Conservation (phyloP, 2,797 vertebrate genomes). For the Rhabdomys pumilio region DNA sequence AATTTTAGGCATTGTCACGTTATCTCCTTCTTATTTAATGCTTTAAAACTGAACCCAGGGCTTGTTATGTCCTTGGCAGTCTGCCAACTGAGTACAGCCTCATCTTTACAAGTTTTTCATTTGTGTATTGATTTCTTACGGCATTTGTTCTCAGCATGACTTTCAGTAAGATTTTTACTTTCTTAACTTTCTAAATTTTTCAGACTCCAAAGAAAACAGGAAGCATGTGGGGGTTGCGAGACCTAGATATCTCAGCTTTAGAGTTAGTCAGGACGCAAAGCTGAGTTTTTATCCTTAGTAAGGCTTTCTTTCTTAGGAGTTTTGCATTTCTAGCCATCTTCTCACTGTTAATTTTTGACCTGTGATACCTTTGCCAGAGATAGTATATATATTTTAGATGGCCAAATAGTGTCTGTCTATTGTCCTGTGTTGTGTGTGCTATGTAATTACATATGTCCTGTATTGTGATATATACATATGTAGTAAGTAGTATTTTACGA, state of each 20-base stretch:
- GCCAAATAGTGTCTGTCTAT: neutral
- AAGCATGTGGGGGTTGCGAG: neutral
- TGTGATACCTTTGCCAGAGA: slow-evolving; percentile 36
- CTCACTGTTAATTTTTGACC: slow-evolving; percentile 21
- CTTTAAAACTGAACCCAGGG: neutral
- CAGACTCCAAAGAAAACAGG: neutral
- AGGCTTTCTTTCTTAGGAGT: neutral
- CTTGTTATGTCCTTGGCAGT: neutral
- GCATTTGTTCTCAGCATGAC: slow-evolving; percentile 7
- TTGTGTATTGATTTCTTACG: slow-evolving; percentile 29
- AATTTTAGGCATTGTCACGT: neutral
- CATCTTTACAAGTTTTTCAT: slow-evolving; percentile 3
- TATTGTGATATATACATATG: neutral
- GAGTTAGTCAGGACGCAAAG: neutral
- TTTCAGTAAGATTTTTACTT: slow-evolving; percentile 19
- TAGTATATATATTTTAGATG: neutral
- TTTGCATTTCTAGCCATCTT: neutral
- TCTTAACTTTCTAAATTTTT: slow-evolving; percentile 44
- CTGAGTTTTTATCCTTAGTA: neutral
- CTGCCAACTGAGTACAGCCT: neutral
- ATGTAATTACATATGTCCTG: neutral
- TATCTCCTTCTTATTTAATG: neutral
- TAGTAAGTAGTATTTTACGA: neutral
- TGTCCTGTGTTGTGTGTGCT: neutral
- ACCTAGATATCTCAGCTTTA: neutral